Percentiles rank a stretch among this genome's conserved stretches.
Evolutionary conservation across 2,888 invertebrate genomes (phyloP).

Genomic region (Leptothorax acervorum): DNA sequence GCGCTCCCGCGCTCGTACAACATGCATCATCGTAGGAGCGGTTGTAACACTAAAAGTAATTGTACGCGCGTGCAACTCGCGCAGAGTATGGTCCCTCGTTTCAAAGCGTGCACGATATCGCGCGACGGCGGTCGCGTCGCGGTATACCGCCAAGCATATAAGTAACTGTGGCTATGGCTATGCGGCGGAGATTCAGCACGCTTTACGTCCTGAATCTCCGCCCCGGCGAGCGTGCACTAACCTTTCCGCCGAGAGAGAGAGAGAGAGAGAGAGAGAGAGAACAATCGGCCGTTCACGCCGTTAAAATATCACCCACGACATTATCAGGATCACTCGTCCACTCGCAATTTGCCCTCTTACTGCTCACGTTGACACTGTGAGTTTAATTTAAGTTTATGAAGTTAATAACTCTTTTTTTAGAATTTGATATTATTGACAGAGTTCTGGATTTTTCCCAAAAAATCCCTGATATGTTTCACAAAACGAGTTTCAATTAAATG

Average conservation of each 20-base stretch:
- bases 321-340: conserved; percentile 28
- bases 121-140: conserved; percentile 17
- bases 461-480: not conserved
- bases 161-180: conserved; percentile 22
- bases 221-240: conserved; percentile 37
- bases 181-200: conserved; percentile 33
- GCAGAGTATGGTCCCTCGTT: conserved; percentile 59
- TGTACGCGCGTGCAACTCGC: conserved; percentile 62
- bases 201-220: conserved; percentile 44
- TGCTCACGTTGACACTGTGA: not conserved
- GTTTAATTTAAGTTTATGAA: not conserved
- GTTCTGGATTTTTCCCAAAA: not conserved
- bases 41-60: conserved; percentile 68
- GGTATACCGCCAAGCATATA: conserved; percentile 35
- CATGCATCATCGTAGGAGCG: conserved; percentile 64
- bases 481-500: not conserved
- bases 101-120: conserved; percentile 29
- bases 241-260: conserved; percentile 18
- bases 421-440: not conserved
- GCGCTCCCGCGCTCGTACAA: conserved; percentile 16
- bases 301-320: conserved; percentile 50
- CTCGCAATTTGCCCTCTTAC: conserved; percentile 32
- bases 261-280: conserved; percentile 9
- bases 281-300: conserved; percentile 40
- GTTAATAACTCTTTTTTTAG: not conserved